Conservation (phyloP, 2,888 invertebrate species). For the Bugulina stolonifera region DNA sequence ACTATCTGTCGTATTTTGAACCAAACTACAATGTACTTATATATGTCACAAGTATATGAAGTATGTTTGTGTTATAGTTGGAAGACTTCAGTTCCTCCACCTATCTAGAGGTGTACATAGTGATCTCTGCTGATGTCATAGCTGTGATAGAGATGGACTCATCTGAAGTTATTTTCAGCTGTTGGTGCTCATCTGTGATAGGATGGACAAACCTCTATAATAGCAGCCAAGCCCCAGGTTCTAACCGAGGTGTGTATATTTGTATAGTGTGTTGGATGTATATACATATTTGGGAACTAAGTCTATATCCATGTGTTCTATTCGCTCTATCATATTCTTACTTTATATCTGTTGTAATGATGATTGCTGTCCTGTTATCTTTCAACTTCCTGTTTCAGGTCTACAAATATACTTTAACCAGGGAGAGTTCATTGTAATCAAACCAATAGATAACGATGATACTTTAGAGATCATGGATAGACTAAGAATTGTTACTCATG, state of each 20-base stretch:
- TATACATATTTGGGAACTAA: too few species aligned
- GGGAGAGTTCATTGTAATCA: conserved; percentile 81
- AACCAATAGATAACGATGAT: conserved; percentile 61
- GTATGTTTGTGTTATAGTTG: conserved; percentile 33
- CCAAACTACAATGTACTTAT: too few species aligned
- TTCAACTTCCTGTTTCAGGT: conserved; percentile 35
- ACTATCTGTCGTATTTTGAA: too few species aligned
- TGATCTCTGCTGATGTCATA: conserved; percentile 78
- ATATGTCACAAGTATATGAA: not conserved
- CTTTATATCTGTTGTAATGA: too few species aligned
- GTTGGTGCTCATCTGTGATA: conserved; percentile 75
- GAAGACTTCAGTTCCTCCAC: conserved; percentile 49
- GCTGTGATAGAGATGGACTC: conserved; percentile 78
- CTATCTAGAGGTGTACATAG: conserved; percentile 70
- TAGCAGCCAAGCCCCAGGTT: too few species aligned
- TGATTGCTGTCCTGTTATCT: too few species aligned
- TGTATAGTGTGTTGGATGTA: too few species aligned
- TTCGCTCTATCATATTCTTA: too few species aligned
- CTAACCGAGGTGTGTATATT: too few species aligned
- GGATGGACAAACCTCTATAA: conserved; percentile 59
- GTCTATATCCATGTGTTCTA: too few species aligned
- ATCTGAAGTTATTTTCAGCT: conserved; percentile 75
- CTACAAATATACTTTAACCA: conserved; percentile 82
- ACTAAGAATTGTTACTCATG: conserved; percentile 69
- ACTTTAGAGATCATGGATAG: conserved; percentile 71